Conservation (phyloP, 37 sponge, comb jelly and placozoan genomes). For the Aplysina aerophoba region DNA sequence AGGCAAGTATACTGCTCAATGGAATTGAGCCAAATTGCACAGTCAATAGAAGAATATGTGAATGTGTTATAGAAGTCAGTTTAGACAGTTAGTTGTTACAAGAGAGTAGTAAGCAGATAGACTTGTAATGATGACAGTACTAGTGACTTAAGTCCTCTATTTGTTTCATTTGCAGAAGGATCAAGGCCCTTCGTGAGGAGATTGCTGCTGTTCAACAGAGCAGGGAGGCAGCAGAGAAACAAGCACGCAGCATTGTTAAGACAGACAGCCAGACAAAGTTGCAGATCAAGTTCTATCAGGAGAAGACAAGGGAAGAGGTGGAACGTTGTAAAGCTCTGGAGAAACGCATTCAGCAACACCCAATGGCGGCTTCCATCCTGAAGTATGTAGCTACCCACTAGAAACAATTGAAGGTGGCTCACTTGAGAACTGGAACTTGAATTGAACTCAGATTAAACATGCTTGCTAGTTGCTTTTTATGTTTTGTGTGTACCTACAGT, state of each 20-base stretch:
- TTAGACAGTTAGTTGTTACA: too few species aligned
- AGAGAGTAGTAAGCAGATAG: too few species aligned
- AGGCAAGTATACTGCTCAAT: too few species aligned
- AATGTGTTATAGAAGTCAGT: too few species aligned
- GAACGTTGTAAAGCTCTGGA: constrained; percentile 20
- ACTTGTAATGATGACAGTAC: not conserved
- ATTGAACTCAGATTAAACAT: too few species aligned
- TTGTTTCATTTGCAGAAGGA: not conserved
- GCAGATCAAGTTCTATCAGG: constrained; percentile 6
- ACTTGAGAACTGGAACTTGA: too few species aligned
- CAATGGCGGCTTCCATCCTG: not conserved
- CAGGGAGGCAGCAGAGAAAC: constrained; percentile 8
- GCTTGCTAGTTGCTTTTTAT: too few species aligned
- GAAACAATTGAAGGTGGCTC: too few species aligned
- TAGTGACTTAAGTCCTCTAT: not conserved
- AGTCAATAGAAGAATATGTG: too few species aligned
- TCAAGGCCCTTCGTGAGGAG: constrained; percentile 36
- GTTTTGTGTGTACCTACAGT: too few species aligned
- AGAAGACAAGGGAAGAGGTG: constrained; percentile 1
- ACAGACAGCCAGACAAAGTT: not conserved
- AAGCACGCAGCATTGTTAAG: not conserved
- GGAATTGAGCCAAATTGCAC: too few species aligned
- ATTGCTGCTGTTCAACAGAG: constrained; percentile 8
- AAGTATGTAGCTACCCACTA: not conserved
- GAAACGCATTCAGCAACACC: constrained; percentile 28